Base-by-base conservation (phyloP, 2,113 vertebrate species). In the Rhombomys opimus region DNA sequence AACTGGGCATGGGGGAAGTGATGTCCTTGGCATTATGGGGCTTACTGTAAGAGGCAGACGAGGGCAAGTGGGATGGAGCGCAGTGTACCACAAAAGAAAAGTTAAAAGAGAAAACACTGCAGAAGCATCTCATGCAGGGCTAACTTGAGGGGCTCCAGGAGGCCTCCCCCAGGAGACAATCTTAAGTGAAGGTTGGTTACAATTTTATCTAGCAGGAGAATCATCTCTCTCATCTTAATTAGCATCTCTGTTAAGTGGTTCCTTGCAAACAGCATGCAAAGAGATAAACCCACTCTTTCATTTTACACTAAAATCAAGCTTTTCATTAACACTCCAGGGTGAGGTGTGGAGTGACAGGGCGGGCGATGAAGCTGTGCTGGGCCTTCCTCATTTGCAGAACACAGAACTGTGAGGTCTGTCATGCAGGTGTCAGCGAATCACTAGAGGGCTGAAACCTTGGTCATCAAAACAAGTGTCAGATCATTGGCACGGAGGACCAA, bases 211-310 rank as follows among this genome's bases (percentile, higher is more conserved):
- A 77, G n/a, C 67, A 90, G 80, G 15, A 89, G 50, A 41, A 32
- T 35, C 67, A 72, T n/a, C 30, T 61, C 25, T 46, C 87, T 84
- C 90, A n/a, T 75, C 75, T 32, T 88, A 90, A 92, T 61, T 85
- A 90, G 41, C 23, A 18, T 96, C 81, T 87, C 54, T 93, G 73
- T 73, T 67, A 89, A 97, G 82, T 61, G 27, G 32, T 52, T 76
- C 65, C 38, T 90, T 92, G 52, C 50, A 61, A 92, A 84, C 7
- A 68, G 25, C 89, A 65, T 41, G 27, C 76, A 70, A 92, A 91
- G 30, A 93, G 35, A 78, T 76, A 46, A 50, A 57, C 0, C n/a
- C 17, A 8, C 41, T 10, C 23, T 78, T 13, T 72, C 14, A 67
- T 80, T 52, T 32, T n/a, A 7, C 13, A 67, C 27, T 15, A 17